These are phyloP conservation scores for Troides helena DNA, from an alignment of 2,888 invertebrate genomes.

Conservation along the genomic window DNA sequence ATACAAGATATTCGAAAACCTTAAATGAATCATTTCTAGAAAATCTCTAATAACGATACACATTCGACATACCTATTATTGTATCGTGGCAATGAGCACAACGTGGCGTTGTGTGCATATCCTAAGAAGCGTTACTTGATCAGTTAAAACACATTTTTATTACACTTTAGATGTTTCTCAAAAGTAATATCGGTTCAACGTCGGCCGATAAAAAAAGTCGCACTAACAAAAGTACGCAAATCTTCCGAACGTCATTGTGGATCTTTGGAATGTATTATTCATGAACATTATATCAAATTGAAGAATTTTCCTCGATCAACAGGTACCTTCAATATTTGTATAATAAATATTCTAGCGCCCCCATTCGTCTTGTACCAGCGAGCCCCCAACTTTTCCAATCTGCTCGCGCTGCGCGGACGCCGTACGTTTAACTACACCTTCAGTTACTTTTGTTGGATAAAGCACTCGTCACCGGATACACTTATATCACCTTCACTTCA, in stretches of 20 bases:
- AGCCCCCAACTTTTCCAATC: not conserved
- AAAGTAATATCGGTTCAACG: not conserved
- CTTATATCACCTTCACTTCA: too few relatives aligned
- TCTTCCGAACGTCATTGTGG: constrained; percentile 23
- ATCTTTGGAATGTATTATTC: constrained; percentile 19
- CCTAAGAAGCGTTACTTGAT: too few relatives aligned
- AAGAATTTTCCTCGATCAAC: constrained; percentile 14
- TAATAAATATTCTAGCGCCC: constrained; percentile 9
- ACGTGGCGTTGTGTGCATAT: too few relatives aligned
- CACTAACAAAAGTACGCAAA: constrained; percentile 9
- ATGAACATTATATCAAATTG: constrained; percentile 23
- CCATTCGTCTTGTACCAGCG: not conserved
- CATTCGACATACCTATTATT: too few relatives aligned
- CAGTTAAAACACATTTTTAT: too few relatives aligned
- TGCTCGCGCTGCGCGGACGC: not conserved
- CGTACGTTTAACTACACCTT: not conserved
- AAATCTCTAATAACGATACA: too few relatives aligned
- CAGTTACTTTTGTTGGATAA: not conserved
- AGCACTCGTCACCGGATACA: too few relatives aligned
- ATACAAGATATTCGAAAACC: too few relatives aligned
- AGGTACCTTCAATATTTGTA: constrained; percentile 14
- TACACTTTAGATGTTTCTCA: too few relatives aligned
- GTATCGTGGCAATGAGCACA: too few relatives aligned
- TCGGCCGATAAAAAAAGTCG: not conserved
- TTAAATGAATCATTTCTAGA: too few relatives aligned